These are phyloP conservation scores for Orchesella flavescens DNA, from an alignment of 2,888 invertebrate species.

Conservation along the genomic window DNA sequence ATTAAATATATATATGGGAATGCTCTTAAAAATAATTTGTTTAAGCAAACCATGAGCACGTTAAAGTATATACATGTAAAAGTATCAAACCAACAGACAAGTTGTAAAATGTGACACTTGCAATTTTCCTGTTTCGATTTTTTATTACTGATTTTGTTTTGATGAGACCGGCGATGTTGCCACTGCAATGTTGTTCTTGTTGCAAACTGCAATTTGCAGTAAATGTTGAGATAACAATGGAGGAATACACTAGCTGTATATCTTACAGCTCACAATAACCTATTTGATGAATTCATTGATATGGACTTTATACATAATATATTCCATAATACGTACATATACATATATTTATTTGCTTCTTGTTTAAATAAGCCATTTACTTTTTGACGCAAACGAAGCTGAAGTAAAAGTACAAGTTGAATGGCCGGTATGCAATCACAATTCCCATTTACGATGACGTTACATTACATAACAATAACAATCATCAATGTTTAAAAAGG, in stretches of 20 bases:
- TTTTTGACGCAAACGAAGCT: neutral
- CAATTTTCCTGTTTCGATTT: conserved; percentile 11
- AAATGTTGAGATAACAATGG: conserved; percentile 8
- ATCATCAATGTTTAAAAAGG: neutral
- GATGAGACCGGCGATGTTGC: neutral
- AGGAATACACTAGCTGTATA: conserved; percentile 16
- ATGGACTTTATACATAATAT: conserved; percentile 2
- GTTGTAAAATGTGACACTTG: conserved; percentile 2
- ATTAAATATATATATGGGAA: too few species aligned
- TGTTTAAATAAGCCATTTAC: conserved; percentile 36
- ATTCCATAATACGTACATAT: too few species aligned
- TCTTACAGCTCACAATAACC: conserved; percentile 18
- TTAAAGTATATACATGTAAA: too few species aligned
- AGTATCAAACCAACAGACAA: too few species aligned
- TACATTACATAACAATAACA: conserved; percentile 48
- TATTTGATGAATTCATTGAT: conserved; percentile 50
- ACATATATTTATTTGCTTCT: neutral
- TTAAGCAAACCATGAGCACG: too few species aligned
- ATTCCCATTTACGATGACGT: conserved; percentile 1
- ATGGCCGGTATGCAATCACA: conserved; percentile 35
- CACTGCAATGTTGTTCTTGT: neutral
- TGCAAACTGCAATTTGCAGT: neutral
- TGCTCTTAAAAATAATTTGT: too few species aligned
- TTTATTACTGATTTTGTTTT: conserved; percentile 4
- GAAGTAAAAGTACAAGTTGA: conserved; percentile 53